Evolutionary conservation across 2,113 vertebrate species (phyloP), one percentile per base, ranked within the genome.

Genomic region (Odocoileus hemionus): DNA sequence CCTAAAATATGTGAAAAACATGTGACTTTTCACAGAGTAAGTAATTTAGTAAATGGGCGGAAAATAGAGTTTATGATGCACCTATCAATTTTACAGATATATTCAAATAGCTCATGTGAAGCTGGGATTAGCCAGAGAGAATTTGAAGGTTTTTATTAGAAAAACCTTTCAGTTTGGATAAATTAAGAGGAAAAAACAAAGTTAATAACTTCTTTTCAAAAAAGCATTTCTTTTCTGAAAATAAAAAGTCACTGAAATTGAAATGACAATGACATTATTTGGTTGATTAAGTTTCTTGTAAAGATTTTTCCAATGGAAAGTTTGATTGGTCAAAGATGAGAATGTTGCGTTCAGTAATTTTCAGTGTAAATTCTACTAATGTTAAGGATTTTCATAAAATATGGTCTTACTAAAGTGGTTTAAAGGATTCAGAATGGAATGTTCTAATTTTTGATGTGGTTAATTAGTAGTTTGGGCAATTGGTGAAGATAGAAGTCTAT

Each of bases 191-290:
- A 80, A 86, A 92, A 86, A 47, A 39, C 67, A 74, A 17, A 15
- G 55, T 14, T 3, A 39, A 2, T 85, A 57, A 82, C 4, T 45
- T 80, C 6, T 94, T 92, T 74, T 78, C 64, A 25, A 96, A 17
- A 74, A 95, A 89, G 70, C 86, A 60, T 85, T 94, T 97, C 8
- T 80, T 86, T 78, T 83, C 17, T 89, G 39, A 93, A 91, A 96
- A 93, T 92, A 91, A 97, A 60, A 94, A n/a, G 23, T 54, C 33
- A 60, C 16, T 60, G 36, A 85, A 96, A 43, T 2, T 33, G 12
- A 84, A 70, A 58, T 61, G 55, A 47, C 8, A 57, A 5, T 14
- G 58, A 54, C 58, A 95, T 96, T 78, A 33, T 67, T 45, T 2
- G 80, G 26, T 6, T 86, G 86, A 95, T 14, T 79, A 45, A 80